phyloP scores from a whole-genome alignment of 2,797 vertebrate species.

The Distichodus sexfasciatus region DNA sequence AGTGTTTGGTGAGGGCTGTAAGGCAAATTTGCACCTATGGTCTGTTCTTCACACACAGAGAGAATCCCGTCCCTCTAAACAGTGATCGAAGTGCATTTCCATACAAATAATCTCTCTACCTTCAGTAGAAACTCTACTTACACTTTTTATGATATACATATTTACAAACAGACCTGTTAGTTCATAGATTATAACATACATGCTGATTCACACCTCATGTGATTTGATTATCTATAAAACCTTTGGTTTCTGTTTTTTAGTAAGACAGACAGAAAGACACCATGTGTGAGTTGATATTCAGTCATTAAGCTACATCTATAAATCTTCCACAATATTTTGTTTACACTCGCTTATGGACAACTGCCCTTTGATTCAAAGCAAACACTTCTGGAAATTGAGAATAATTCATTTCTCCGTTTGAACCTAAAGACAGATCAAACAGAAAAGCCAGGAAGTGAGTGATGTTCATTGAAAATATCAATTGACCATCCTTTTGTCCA shows the following conservation, averaged over 20 bases:
- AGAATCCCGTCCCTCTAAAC: slow-evolving; percentile 81
- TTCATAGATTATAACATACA: slow-evolving; percentile 51
- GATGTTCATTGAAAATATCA: slow-evolving; percentile 28
- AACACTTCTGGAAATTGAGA: not conserved
- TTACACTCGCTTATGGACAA: no score
- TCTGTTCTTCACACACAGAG: slow-evolving; percentile 70
- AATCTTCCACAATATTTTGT: no score
- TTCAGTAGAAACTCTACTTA: slow-evolving; percentile 58
- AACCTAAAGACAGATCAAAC: no score
- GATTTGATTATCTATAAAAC: slow-evolving; percentile 54
- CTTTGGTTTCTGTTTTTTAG: slow-evolving; percentile 51
- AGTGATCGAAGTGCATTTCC: slow-evolving; percentile 84
- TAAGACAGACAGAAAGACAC: slow-evolving; percentile 20
- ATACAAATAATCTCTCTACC: slow-evolving; percentile 72
- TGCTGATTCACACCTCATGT: slow-evolving; percentile 28
- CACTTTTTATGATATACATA: slow-evolving; percentile 57
- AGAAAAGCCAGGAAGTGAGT: not conserved
- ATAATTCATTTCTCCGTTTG: slow-evolving; percentile 6
- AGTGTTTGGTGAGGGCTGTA: slow-evolving; percentile 28
- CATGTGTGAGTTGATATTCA: not conserved
- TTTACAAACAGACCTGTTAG: slow-evolving; percentile 57
- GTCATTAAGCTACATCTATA: no score
- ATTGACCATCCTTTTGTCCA: slow-evolving; percentile 2
- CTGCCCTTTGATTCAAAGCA: no score
- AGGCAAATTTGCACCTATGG: slow-evolving; percentile 56